Conservation (phyloP, 1,140 invertebrate species). For the Bemisia tabaci region DNA sequence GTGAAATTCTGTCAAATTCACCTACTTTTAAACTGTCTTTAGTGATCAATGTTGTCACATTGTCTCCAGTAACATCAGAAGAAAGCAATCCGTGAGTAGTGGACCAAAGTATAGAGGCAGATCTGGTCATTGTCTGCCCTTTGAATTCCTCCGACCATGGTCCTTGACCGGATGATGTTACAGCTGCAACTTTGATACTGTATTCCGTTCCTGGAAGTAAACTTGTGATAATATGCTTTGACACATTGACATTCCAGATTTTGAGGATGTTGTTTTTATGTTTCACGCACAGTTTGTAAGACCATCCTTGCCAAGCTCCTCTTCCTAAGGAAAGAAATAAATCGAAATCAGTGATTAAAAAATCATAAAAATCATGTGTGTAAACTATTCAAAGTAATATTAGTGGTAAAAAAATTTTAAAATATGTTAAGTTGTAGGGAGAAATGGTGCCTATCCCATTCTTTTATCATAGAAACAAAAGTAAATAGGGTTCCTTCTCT, state of each 20-base stretch:
- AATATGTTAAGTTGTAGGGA: too few species aligned
- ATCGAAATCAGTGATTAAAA: neutral
- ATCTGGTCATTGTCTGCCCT: conserved; percentile 44
- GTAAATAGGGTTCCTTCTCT: too few species aligned
- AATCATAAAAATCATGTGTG: too few species aligned
- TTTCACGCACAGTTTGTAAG: conserved; percentile 61
- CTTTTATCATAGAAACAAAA: too few species aligned
- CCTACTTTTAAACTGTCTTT: conserved; percentile 35
- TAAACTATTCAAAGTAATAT: too few species aligned
- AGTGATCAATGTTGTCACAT: conserved; percentile 46
- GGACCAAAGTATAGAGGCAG: conserved; percentile 47
- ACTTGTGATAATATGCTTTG: conserved; percentile 45
- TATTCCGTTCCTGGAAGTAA: conserved; percentile 61
- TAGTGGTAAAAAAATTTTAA: too few species aligned
- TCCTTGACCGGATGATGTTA: conserved; percentile 57
- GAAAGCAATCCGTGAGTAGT: conserved; percentile 50
- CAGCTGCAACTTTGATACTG: conserved; percentile 58
- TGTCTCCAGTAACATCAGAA: conserved; percentile 58
- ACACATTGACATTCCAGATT: conserved; percentile 41
- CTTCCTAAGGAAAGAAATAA: conserved; percentile 34
- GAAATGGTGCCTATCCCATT: too few species aligned
- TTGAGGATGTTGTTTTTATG: conserved; percentile 37
- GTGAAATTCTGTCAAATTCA: too few species aligned
- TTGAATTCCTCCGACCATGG: conserved; percentile 64
- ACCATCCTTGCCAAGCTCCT: conserved; percentile 72